Evolutionary conservation across 2,797 vertebrate genomes (phyloP).

Genomic region (Melopsittacus undulatus): DNA sequence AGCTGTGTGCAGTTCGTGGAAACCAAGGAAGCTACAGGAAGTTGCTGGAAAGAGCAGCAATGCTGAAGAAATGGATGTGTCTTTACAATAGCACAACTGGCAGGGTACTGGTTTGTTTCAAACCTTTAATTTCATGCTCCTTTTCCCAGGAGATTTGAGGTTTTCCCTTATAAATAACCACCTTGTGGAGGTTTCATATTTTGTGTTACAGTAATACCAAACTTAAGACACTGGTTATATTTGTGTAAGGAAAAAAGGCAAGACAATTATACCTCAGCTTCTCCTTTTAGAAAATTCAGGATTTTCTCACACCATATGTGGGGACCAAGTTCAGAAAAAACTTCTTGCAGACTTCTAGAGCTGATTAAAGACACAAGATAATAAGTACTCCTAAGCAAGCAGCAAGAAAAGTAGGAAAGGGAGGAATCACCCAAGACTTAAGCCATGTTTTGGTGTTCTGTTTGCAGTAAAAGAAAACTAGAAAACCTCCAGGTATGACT

Average conservation of each 20-base stretch:
- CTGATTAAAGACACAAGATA: background rate
- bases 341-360: background rate
- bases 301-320: background rate
- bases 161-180: background rate
- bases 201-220: background rate
- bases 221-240: background rate
- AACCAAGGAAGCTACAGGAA: background rate
- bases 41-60: background rate
- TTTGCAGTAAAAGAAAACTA: background rate
- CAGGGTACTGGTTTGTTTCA: background rate
- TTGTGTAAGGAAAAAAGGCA: background rate
- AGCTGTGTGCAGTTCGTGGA: background rate
- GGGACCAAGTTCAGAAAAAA: fast-evolving
- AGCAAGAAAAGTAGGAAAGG: background rate
- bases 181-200: background rate
- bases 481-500: background rate
- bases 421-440: background rate
- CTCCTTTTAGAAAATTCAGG: background rate
- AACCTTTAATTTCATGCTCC: background rate
- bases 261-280: background rate
- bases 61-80: background rate
- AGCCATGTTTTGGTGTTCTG: background rate
- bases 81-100: background rate
- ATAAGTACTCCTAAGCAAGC: background rate
- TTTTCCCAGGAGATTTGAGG: background rate